Conservation (phyloP, 23 tunicate species). For the Styela clava region DNA sequence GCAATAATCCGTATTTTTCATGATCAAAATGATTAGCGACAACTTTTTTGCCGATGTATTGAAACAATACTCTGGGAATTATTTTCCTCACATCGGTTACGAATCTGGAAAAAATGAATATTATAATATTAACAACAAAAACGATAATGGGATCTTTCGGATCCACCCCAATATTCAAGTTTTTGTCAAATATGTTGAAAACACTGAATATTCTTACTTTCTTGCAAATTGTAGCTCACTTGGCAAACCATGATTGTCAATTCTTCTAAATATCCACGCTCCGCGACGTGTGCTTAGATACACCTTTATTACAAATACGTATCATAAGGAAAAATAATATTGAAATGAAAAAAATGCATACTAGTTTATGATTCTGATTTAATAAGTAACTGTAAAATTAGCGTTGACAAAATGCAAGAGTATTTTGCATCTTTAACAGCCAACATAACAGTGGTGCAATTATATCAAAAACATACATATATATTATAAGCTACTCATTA, state of each 20-base stretch:
- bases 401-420: too few relatives aligned
- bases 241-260: conserved; percentile 35
- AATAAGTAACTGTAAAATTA: too few relatives aligned
- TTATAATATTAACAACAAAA: background rate
- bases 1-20: conserved; percentile 41
- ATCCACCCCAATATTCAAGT: too few relatives aligned
- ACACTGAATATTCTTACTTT: conserved; percentile 28
- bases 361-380: too few relatives aligned
- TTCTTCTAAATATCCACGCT: conserved; percentile 38
- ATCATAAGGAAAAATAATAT: too few relatives aligned
- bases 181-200: too few relatives aligned
- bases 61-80: background rate
- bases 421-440: too few relatives aligned
- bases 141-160: too few relatives aligned
- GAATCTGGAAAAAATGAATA: background rate
- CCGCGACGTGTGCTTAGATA: conserved; percentile 59
- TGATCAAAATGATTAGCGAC: conserved; percentile 32
- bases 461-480: too few relatives aligned
- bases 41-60: conserved; percentile 4
- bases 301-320: conserved; percentile 8
- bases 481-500: too few relatives aligned
- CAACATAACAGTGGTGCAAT: too few relatives aligned
- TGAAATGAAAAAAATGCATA: too few relatives aligned
- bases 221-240: background rate
- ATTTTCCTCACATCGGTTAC: background rate